phyloP scores from a whole-genome alignment of 2,113 vertebrate species.

The Shinisaurus crocodilurus region DNA sequence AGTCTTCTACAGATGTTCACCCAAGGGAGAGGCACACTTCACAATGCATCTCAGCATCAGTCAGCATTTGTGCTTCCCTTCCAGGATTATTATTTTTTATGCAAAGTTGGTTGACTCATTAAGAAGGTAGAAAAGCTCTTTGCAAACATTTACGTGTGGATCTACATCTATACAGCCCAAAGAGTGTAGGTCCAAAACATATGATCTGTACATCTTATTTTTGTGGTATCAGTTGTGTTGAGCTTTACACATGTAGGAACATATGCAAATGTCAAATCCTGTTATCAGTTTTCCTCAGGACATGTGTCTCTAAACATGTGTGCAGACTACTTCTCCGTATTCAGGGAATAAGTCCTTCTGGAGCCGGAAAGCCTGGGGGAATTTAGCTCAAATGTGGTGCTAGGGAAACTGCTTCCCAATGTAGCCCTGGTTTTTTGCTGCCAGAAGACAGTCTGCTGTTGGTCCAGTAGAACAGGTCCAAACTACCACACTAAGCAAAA shows the following conservation, averaged over 20 bases:
- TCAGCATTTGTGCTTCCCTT: neutral
- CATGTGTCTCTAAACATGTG: neutral
- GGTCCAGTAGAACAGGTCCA: neutral
- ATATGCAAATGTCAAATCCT: neutral
- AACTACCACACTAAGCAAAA: neutral
- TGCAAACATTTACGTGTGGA: neutral
- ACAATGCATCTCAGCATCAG: neutral
- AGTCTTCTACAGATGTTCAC: neutral
- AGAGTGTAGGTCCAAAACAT: neutral
- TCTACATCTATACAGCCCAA: neutral
- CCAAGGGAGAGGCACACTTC: neutral
- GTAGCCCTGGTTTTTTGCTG: neutral
- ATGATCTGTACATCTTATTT: neutral
- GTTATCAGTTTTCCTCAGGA: neutral
- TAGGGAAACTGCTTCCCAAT: neutral
- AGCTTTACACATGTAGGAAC: neutral
- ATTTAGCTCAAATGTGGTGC: neutral
- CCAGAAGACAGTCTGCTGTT: neutral
- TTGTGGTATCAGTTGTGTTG: neutral
- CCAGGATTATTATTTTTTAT: neutral
- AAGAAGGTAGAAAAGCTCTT: neutral
- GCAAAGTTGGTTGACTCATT: neutral
- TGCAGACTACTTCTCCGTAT: neutral
- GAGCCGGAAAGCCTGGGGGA: neutral
- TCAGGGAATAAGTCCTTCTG: neutral